Evolutionary conservation across 2,113 vertebrate species (phyloP), one percentile per base, ranked within the genome.

Genomic region (Apaloderma vittatum): DNA sequence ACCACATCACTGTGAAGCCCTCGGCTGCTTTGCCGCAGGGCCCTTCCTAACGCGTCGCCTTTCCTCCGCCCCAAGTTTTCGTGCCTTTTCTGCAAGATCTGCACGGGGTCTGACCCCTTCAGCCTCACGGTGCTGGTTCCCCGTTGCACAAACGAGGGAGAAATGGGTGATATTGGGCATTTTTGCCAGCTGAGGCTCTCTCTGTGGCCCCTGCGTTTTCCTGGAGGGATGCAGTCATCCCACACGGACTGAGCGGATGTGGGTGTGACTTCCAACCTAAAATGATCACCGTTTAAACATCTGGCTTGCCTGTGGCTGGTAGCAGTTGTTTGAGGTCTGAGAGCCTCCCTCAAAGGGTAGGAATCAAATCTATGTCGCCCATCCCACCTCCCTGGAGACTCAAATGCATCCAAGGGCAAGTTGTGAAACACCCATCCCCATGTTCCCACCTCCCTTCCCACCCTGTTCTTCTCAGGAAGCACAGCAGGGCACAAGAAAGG

Each of bases 11-110:
- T 0, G 0, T 0, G 12, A 26, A 59, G 17, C 62, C 21, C 21
- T 37, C 1, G 4, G 63, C 11, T 1, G 22, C 43, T 66, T 66
- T 37, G 76, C 55, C 12, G 2, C 24, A 15, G 59, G 61, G 24
- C 0, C 0, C 18, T 78, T 79, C 21, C 2, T 0, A 9, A 45
- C 0, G 2, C 0, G 1, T 16, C 2, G 2, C 23, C 29, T 46
- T 82, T n/a, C 5, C 34, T 51, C 30, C 9, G 54, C 32, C 52
- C 36, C 12, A 1, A 6, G 52, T 29, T 40, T 36, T 30, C 2
- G 8, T 73, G 73, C 46, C 11, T 52, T 80, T 72, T 19, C 30
- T 30, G 46, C 11, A 13, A 61, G 23, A 34, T 8, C 3, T 29
- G 55, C 32, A 26, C 2, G 23, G 51, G 46, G 19, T 52, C n/a